A percentile compares a stretch with the other conserved stretches of the same genome.
Evolutionary conservation across 2,113 vertebrate species (phyloP).

Genomic region (Bufo bufo): DNA sequence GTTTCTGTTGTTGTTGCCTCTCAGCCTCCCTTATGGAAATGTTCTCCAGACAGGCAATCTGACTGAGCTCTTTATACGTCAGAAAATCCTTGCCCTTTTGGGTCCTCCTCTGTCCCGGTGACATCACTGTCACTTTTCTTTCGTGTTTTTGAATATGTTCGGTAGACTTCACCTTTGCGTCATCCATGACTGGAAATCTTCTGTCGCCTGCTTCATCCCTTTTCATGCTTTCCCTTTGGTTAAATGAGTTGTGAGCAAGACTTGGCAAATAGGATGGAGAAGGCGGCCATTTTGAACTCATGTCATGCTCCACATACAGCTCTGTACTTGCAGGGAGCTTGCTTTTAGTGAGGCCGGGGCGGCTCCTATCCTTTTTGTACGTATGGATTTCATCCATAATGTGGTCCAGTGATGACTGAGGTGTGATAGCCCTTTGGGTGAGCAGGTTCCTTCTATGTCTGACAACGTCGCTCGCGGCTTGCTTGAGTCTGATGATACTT

Average conservation of each 20-base stretch:
- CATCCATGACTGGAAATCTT: background rate
- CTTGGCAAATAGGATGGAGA: background rate
- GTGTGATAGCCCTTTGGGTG: conserved; percentile 68
- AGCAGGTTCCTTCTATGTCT: conserved; percentile 63
- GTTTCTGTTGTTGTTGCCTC: conserved; percentile 60
- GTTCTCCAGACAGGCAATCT: conserved; percentile 73
- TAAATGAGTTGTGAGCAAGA: background rate
- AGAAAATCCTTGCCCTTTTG: conserved; percentile 53
- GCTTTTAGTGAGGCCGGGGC: background rate
- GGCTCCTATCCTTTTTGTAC: background rate
- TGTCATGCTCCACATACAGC: background rate
- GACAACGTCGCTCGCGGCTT: conserved; percentile 61
- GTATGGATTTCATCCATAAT: conserved; percentile 70
- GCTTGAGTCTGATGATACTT: conserved; percentile 65
- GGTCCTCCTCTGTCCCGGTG: background rate
- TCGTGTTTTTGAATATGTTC: background rate
- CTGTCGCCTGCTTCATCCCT: background rate
- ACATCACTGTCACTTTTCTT: conserved; percentile 43
- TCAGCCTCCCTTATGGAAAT: conserved; percentile 73
- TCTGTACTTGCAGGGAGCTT: conserved; percentile 29
- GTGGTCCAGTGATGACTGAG: conserved; percentile 68
- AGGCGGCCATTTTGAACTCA: conserved; percentile 41
- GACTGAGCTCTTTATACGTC: conserved; percentile 72
- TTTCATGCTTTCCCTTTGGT: background rate
- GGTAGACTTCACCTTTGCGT: background rate